These are phyloP conservation scores for Pygmarrhopalites habei DNA, from an alignment of 1,140 invertebrate genomes.

Conservation along the genomic window DNA sequence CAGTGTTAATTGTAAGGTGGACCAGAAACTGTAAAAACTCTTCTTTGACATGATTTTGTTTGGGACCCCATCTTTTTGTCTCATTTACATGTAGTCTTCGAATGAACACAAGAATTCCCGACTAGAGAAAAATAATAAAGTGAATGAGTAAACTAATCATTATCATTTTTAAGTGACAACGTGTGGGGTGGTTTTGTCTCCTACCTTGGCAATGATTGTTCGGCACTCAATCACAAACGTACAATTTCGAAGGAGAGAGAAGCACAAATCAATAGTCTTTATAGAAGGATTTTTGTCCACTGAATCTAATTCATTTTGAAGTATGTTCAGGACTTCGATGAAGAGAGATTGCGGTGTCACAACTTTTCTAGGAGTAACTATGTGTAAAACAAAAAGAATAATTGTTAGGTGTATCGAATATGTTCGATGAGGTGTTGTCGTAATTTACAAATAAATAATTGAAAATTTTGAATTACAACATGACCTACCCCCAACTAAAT, in stretches of 20 bases:
- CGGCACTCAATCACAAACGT: conserved; percentile 26
- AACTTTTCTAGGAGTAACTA: conserved; percentile 27
- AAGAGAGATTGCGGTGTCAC: conserved; percentile 23
- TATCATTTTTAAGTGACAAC: background rate
- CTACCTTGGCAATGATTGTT: conserved; percentile 28
- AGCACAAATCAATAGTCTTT: conserved; percentile 25
- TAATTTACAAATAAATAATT: no score
- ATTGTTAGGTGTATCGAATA: no score
- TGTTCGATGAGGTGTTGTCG: no score
- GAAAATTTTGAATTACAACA: no score
- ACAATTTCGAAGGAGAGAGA: conserved; percentile 27
- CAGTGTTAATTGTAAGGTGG: conserved; percentile 22
- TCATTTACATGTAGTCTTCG: conserved; percentile 29
- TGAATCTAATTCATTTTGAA: conserved; percentile 21
- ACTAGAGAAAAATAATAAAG: conserved; percentile 23
- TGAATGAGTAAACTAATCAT: background rate
- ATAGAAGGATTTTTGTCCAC: conserved; percentile 25
- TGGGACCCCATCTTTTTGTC: conserved; percentile 32
- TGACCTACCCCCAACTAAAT: conserved; percentile 29
- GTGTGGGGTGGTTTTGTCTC: background rate
- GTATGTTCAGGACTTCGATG: conserved; percentile 25
- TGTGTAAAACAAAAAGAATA: no score
- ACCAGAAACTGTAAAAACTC: conserved; percentile 25
- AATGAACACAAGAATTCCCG: conserved; percentile 19
- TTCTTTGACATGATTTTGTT: conserved; percentile 27